Evolutionary conservation across 2,113 vertebrate species (phyloP).

Genomic region (Tor tambroides): DNA sequence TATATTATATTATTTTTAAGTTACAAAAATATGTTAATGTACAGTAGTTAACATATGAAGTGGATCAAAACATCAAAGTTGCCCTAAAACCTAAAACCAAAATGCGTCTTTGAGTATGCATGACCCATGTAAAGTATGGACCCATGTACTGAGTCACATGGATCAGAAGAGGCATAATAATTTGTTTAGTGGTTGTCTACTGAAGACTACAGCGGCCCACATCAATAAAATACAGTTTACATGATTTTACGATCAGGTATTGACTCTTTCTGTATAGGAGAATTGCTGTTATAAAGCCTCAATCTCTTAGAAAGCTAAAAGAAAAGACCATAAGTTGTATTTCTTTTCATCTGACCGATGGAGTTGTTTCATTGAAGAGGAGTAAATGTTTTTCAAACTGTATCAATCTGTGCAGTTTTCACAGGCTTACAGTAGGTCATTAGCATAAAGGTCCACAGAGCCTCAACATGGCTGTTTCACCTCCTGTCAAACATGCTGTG

Average conservation of each 20-base stretch:
- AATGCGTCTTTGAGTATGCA: too few species aligned
- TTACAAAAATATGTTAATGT: too few species aligned
- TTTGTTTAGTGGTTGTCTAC: not conserved
- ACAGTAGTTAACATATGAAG: too few species aligned
- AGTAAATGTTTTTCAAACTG: slow-evolving; percentile 49
- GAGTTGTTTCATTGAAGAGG: slow-evolving; percentile 20
- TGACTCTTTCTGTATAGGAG: not conserved
- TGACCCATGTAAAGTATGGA: too few species aligned
- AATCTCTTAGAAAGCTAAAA: slow-evolving; percentile 9
- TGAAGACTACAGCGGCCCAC: not conserved
- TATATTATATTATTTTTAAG: too few species aligned
- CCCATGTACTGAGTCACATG: not conserved
- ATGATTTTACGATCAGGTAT: not conserved
- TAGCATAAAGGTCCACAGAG: slow-evolving; percentile 56
- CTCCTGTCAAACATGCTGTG: slow-evolving; percentile 46
- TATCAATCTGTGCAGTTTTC: slow-evolving; percentile 59
- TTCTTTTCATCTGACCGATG: slow-evolving; percentile 22
- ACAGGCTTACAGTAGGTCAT: slow-evolving; percentile 60
- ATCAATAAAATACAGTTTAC: slow-evolving; percentile 14
- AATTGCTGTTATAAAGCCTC: slow-evolving; percentile 13
- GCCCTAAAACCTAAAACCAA: too few species aligned
- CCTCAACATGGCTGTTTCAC: slow-evolving; percentile 41
- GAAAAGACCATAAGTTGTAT: not conserved
- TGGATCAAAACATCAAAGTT: too few species aligned
- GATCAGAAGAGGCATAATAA: not conserved